These are phyloP conservation scores for Phaethornis superciliosus DNA, from an alignment of 2,113 vertebrate genomes.

Conservation along the genomic window DNA sequence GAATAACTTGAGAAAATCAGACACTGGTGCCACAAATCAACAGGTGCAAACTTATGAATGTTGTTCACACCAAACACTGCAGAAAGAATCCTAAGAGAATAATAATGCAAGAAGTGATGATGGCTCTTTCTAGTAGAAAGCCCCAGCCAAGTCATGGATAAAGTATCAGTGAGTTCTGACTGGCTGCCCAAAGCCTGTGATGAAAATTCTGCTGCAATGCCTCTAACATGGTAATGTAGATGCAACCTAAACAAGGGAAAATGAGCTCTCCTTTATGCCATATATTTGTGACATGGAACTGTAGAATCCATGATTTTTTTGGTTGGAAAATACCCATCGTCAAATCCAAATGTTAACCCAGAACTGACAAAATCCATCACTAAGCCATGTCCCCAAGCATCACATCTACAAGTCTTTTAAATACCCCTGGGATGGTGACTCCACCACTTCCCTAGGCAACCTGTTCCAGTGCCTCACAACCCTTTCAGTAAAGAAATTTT, in stretches of 20 bases:
- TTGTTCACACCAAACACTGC: neutral
- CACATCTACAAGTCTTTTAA: too few species aligned
- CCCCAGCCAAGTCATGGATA: neutral
- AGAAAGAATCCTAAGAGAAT: conserved; percentile 31
- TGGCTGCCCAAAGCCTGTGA: neutral
- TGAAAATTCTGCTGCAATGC: neutral
- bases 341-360: too few species aligned
- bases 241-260: neutral
- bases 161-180: neutral
- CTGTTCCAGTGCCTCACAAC: too few species aligned
- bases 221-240: neutral
- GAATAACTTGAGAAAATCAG: conserved; percentile 46
- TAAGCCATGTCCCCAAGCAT: too few species aligned
- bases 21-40: conserved; percentile 42
- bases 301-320: too few species aligned
- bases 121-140: neutral
- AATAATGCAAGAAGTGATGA: conserved; percentile 20
- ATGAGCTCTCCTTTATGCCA: neutral
- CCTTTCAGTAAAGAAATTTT: too few species aligned
- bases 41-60: conserved; percentile 53
- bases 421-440: too few species aligned
- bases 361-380: too few species aligned
- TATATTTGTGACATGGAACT: too few species aligned
- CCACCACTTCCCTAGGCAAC: too few species aligned
- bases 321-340: too few species aligned